These are phyloP conservation scores for Cladopsammia gracilis DNA, from an alignment of 64 coral and sea anemone species.

Conservation along the genomic window DNA sequence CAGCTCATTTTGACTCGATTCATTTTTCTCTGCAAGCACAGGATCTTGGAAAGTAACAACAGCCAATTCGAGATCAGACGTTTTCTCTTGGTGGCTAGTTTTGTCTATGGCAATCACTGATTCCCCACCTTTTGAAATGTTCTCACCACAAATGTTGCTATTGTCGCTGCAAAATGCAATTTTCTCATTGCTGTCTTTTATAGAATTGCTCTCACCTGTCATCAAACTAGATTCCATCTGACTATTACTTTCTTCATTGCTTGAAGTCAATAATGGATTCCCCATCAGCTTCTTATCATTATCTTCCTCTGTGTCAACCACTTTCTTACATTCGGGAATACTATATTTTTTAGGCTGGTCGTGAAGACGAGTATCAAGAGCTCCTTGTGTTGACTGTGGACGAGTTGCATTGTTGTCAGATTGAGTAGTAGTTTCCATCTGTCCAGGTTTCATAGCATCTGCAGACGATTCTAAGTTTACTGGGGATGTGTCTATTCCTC, in stretches of 20 bases:
- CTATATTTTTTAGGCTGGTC: background rate
- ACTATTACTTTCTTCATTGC: background rate
- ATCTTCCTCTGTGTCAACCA: background rate
- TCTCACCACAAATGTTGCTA: too few species aligned
- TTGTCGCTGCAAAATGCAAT: too few species aligned
- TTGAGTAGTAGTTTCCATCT: background rate
- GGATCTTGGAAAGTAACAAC: too few species aligned
- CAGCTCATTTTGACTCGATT: background rate
- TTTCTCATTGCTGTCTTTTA: background rate
- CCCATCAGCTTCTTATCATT: background rate
- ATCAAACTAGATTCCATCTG: background rate
- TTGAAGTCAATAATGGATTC: background rate
- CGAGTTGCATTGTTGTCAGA: background rate
- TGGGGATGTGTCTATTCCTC: background rate
- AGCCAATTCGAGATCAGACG: too few species aligned
- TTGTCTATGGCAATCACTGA: too few species aligned
- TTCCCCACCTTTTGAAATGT: too few species aligned
- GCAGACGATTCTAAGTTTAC: background rate
- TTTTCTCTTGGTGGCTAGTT: too few species aligned
- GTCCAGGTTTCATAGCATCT: background rate
- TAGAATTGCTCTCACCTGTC: background rate
- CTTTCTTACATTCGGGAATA: background rate
- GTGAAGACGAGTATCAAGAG: background rate
- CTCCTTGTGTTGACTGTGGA: background rate
- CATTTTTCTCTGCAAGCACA: background rate